Conservation (phyloP, 2,888 invertebrate genomes). For the Macrophya alboannulata region DNA sequence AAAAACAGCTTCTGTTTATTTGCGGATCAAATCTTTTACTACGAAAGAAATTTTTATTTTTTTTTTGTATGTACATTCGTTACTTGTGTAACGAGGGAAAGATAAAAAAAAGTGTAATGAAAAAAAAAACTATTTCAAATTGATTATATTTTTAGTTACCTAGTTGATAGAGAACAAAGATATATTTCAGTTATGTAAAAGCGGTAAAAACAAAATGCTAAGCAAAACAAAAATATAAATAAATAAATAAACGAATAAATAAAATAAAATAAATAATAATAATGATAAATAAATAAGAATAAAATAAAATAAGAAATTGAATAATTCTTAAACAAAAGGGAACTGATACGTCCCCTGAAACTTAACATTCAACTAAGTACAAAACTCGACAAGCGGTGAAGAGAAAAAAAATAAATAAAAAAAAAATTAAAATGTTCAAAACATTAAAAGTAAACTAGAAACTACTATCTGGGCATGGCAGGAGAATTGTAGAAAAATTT, state of each 20-base stretch:
- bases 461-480: conserved; percentile 61
- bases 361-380: conserved; percentile 72
- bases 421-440: conserved; percentile 57
- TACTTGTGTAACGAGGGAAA: conserved; percentile 24
- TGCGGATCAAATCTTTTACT: no score
- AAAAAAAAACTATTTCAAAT: conserved; percentile 44
- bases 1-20: background rate
- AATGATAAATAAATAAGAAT: conserved; percentile 48
- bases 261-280: conserved; percentile 54
- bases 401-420: conserved; percentile 29
- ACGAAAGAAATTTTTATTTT: no score
- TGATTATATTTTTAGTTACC: conserved; percentile 55
- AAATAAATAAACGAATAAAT: no score
- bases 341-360: conserved; percentile 58
- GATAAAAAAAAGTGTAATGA: background rate
- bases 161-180: conserved; percentile 57
- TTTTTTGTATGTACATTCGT: conserved; percentile 1
- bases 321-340: conserved; percentile 55
- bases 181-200: conserved; percentile 63
- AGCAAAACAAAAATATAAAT: conserved; percentile 49
- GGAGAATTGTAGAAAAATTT: conserved; percentile 61
- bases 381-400: conserved; percentile 65
- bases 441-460: conserved; percentile 64
- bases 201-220: conserved; percentile 52
- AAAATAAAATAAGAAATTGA: conserved; percentile 50